phyloP scores from a whole-genome alignment of 1,140 invertebrate species.

The Adelges cooleyi region DNA sequence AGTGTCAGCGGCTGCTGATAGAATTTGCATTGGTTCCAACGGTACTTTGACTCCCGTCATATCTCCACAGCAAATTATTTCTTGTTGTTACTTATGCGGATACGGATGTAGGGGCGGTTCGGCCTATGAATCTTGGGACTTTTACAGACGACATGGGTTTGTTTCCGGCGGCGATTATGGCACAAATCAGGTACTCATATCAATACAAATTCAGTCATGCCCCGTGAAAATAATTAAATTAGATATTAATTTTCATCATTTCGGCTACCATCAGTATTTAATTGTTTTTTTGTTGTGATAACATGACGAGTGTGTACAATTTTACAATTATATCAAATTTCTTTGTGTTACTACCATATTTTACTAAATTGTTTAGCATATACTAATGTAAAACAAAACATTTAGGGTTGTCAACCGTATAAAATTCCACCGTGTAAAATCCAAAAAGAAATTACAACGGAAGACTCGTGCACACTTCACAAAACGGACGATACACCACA shows the following conservation, averaged over 20 bases:
- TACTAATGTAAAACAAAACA: no score
- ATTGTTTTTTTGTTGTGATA: no score
- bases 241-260: no score
- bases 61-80: slow-evolving; percentile 41
- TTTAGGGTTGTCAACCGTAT: slow-evolving; percentile 9
- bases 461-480: background rate
- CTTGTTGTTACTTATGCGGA: slow-evolving; percentile 44
- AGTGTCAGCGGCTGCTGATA: slow-evolving; percentile 50
- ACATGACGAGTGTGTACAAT: no score
- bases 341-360: no score
- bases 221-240: no score
- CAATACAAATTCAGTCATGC: no score
- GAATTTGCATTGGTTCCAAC: slow-evolving; percentile 51
- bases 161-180: slow-evolving; percentile 45
- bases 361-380: no score
- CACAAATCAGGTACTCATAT: slow-evolving; percentile 5
- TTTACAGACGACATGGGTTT: slow-evolving; percentile 42
- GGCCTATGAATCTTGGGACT: slow-evolving; percentile 49
- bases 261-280: no score
- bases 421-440: background rate
- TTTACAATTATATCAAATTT: no score
- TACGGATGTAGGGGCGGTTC: slow-evolving; percentile 54
- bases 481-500: background rate
- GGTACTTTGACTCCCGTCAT: slow-evolving; percentile 44
- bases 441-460: background rate